These are phyloP conservation scores for Elephas maximus DNA, from an alignment of 2,113 vertebrate genomes.

Conservation along the genomic window DNA sequence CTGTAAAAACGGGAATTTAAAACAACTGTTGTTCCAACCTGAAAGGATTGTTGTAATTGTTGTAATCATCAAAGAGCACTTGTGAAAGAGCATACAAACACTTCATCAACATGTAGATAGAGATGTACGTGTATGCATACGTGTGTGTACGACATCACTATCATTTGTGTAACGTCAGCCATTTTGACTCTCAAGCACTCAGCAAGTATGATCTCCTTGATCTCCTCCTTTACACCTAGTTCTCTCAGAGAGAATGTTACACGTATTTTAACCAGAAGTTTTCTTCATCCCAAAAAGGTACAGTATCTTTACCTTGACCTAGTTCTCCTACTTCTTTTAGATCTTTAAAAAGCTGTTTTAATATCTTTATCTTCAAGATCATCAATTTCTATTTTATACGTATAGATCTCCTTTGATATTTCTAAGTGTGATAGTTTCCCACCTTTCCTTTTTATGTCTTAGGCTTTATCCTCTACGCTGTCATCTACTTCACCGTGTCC, in stretches of 20 bases:
- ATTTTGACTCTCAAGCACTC: not conserved
- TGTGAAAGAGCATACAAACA: not conserved
- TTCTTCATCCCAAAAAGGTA: slow-evolving; percentile 10
- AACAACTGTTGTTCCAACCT: not conserved
- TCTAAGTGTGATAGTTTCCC: slow-evolving; percentile 31
- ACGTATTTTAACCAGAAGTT: slow-evolving; percentile 12
- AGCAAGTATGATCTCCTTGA: not conserved
- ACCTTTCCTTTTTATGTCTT: slow-evolving; percentile 47
- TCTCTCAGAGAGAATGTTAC: not conserved
- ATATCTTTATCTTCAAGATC: slow-evolving; percentile 53
- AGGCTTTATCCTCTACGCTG: not conserved
- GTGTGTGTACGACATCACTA: not conserved
- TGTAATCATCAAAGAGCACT: not conserved
- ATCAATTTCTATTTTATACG: slow-evolving; percentile 35
- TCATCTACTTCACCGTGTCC: not conserved
- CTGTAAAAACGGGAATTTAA: not conserved
- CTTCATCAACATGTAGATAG: not conserved
- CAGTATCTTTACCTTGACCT: slow-evolving; percentile 13
- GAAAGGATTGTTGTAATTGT: not conserved
- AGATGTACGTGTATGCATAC: not conserved
- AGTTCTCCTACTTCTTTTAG: slow-evolving; percentile 33
- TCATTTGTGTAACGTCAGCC: not conserved
- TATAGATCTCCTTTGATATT: slow-evolving; percentile 5
- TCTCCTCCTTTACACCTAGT: not conserved
- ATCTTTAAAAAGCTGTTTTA: slow-evolving; percentile 30